phyloP scores from a whole-genome alignment of 2,113 vertebrate species.

The Circaetus cinerascens region DNA sequence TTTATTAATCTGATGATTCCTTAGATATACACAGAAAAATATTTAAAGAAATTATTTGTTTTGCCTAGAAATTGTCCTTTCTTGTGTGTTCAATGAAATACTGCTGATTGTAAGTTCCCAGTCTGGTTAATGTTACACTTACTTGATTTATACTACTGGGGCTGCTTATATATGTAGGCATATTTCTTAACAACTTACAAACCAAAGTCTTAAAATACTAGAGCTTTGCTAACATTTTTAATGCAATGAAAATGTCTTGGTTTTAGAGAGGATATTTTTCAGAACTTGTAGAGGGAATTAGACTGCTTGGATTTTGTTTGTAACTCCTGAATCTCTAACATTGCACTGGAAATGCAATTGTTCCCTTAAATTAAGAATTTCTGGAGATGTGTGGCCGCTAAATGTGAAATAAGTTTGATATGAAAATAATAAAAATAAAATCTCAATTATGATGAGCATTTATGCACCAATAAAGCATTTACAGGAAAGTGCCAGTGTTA shows the following conservation, averaged over 20 bases:
- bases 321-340: background rate
- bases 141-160: background rate
- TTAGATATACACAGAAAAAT: background rate
- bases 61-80: background rate
- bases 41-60: slow-evolving; percentile 8
- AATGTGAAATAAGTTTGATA: background rate
- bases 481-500: background rate
- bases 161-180: background rate
- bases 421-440: background rate
- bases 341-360: background rate
- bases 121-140: background rate
- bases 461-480: background rate
- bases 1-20: background rate
- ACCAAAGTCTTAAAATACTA: background rate
- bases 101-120: background rate
- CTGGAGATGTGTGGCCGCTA: background rate
- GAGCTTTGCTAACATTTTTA: background rate
- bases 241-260: background rate
- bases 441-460: background rate
- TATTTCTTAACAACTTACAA: slow-evolving; percentile 10
- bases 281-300: background rate
- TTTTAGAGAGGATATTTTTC: background rate
- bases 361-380: background rate
- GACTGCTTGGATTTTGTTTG: background rate
- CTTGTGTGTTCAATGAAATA: background rate